Base-by-base conservation (phyloP, 1,140 invertebrate species). In the Plodia interpunctella region DNA sequence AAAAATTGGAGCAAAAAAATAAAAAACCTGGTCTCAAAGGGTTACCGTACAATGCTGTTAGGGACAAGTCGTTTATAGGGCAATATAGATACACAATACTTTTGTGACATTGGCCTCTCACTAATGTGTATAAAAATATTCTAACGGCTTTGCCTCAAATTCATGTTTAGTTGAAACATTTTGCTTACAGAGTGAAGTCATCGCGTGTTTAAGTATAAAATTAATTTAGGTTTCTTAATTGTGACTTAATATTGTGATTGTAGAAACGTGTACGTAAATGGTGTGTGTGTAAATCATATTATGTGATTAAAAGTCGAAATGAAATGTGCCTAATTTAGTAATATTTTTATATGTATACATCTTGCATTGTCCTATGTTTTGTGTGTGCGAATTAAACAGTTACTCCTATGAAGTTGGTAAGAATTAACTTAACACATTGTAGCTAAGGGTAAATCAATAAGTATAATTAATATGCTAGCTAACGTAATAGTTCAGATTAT, bases 1-100 rank as follows among this genome's bases (percentile, higher is more conserved):
- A 86, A 60, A 87, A 88, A 86, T 30, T 83, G 62, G 78, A 83
- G 83, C 82, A 88, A 86, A 83, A 88, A 87, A 58, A 65, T 63
- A 67, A 76, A 73, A 78, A 74, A 76, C 66, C 57, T 56, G 60
- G 57, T 62, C 65, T 72, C 19, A 76, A 85, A 80, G 82, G 82
- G 79, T 83, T 83, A 71, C 52, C 52, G 52, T 72, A 78, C 77
- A 84, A 83, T 73, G 66, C 55, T 62, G 57, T 69, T 62, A 71
- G 65, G 65, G 70, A 73, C 68, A 62, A 68, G 61, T 72, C 73
- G 65, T 76, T 82, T 78, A 83, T 81, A 78, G 80, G 62, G 70
- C 57, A 76, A 77, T 78, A 76, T 80, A 76, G 76, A 74, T 76
- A 74, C 67, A 83, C 81, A 87, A 87, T 79, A 66, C 72, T 60